Evolutionary conservation across 2,888 invertebrate genomes (phyloP).

Genomic region (Hirtodrosophila histrioides): DNA sequence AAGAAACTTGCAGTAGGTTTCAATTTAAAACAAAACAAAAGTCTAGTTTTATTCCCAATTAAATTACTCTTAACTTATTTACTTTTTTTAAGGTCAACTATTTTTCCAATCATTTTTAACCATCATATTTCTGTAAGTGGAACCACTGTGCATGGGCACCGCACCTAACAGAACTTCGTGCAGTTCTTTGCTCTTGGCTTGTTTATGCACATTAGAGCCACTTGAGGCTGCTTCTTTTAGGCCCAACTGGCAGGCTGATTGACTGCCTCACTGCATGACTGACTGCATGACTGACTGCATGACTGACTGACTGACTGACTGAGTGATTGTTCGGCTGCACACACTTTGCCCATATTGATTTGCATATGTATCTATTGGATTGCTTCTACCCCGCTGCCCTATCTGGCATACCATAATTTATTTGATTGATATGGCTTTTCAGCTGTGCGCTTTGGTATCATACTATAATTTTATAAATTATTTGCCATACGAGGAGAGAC

Average conservation of each 20-base stretch:
- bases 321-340: slow-evolving; percentile 46
- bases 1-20: too few relatives aligned
- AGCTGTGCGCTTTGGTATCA: slow-evolving; percentile 32
- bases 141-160: too few relatives aligned
- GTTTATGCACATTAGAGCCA: slow-evolving; percentile 62
- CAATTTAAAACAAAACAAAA: too few relatives aligned
- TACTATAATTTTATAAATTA: slow-evolving; percentile 64
- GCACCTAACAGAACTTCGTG: too few relatives aligned
- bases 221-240: slow-evolving; percentile 49
- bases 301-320: slow-evolving; percentile 30
- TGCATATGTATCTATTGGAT: slow-evolving; percentile 49
- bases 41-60: too few relatives aligned
- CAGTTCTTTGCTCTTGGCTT: slow-evolving; percentile 25
- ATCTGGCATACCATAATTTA: slow-evolving; percentile 57
- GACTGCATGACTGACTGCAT: slow-evolving; percentile 23
- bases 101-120: too few relatives aligned
- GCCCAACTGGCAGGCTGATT: slow-evolving; percentile 31
- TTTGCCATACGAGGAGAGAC: slow-evolving; percentile 45
- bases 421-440: slow-evolving; percentile 72
- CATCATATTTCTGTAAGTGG: too few relatives aligned
- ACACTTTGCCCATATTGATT: slow-evolving; percentile 58
- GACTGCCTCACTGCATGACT: slow-evolving; percentile 11
- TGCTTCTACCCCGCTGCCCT: slow-evolving; percentile 5
- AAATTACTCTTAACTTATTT: too few relatives aligned
- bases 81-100: too few relatives aligned